Conservation (phyloP, 1,140 invertebrate species). For the Chrysomallon squamiferum region DNA sequence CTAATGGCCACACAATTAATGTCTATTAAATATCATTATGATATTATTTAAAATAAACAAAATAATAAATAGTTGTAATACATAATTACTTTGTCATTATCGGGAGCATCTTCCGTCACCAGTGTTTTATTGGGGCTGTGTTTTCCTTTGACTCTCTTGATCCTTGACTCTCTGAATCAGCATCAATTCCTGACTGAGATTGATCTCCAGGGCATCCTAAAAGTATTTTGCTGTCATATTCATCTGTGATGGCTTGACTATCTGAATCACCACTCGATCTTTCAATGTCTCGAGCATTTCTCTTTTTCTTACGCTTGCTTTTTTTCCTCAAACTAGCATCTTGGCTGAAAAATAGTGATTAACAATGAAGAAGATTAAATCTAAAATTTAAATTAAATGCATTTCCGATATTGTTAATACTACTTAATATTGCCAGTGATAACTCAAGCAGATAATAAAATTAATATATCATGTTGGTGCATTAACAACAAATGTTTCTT, state of each 20-base stretch:
- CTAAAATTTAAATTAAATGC: no score
- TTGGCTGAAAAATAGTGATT: constrained; percentile 23
- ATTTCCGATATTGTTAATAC: no score
- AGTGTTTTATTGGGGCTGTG: constrained; percentile 9
- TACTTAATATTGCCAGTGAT: no score
- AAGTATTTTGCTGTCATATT: constrained; percentile 23
- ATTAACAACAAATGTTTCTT: no score
- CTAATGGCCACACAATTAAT: no score
- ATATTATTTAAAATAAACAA: no score
- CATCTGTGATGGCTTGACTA: constrained; percentile 45
- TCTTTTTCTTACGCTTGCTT: constrained; percentile 54
- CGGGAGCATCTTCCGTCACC: constrained; percentile 21
- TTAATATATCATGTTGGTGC: no score
- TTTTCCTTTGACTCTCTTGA: constrained; percentile 18
- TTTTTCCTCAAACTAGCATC: constrained; percentile 46
- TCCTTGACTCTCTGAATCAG: constrained; percentile 54
- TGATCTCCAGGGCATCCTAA: constrained; percentile 23
- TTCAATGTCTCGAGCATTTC: constrained; percentile 49
- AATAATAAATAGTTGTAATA: no score
- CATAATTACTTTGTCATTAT: constrained; percentile 13
- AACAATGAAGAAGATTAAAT: no score
- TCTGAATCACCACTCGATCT: constrained; percentile 59
- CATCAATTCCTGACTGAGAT: constrained; percentile 50
- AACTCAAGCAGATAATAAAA: no score
- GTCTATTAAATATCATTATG: no score